A percentile compares a stretch with the other conserved stretches of the same genome.
These are phyloP conservation scores for Notolepis coatsorum DNA, from an alignment of 2,797 vertebrate genomes.

Conservation along the genomic window DNA sequence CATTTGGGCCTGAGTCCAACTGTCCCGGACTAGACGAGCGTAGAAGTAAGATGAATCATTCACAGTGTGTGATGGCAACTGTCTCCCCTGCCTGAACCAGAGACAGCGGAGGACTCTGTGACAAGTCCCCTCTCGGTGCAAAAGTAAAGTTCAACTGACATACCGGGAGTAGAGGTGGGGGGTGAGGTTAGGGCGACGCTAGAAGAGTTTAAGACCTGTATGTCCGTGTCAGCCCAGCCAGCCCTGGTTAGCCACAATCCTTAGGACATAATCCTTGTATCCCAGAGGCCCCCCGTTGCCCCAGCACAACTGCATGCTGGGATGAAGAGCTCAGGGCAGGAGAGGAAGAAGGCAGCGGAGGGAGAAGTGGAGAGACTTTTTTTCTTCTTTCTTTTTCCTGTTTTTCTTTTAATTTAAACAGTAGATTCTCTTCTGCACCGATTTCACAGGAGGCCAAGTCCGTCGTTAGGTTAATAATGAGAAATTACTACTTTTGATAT, in stretches of 20 bases:
- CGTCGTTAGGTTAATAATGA: constrained; percentile 71
- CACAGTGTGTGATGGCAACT: constrained; percentile 46
- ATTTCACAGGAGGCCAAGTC: constrained; percentile 62
- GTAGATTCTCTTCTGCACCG: constrained; percentile 46
- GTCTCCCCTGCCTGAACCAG: constrained; percentile 56
- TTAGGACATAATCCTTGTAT: constrained; percentile 51
- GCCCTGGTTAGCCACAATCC: constrained; percentile 43
- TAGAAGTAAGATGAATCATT: constrained; percentile 62
- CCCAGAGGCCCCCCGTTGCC: constrained; percentile 43
- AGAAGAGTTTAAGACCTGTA: constrained; percentile 43
- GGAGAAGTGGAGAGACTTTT: constrained; percentile 22
- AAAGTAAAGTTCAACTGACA: constrained; percentile 46
- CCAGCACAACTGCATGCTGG: constrained; percentile 41
- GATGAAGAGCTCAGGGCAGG: constrained; percentile 43
- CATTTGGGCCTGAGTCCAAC: constrained; percentile 40
- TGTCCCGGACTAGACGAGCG: constrained; percentile 53
- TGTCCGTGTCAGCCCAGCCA: constrained; percentile 33
- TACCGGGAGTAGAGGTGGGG: constrained; percentile 31
- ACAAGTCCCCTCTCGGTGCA: constrained; percentile 38
- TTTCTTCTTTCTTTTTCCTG: constrained; percentile 7
- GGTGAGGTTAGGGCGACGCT: constrained; percentile 33
- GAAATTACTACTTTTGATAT: constrained; percentile 78
- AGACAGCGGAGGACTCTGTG: constrained; percentile 42
- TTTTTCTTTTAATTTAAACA: constrained; percentile 36
- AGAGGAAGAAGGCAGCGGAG: constrained; percentile 44